These are phyloP conservation scores for Norana najaformis DNA, from an alignment of 2,888 invertebrate genomes.

Conservation along the genomic window DNA sequence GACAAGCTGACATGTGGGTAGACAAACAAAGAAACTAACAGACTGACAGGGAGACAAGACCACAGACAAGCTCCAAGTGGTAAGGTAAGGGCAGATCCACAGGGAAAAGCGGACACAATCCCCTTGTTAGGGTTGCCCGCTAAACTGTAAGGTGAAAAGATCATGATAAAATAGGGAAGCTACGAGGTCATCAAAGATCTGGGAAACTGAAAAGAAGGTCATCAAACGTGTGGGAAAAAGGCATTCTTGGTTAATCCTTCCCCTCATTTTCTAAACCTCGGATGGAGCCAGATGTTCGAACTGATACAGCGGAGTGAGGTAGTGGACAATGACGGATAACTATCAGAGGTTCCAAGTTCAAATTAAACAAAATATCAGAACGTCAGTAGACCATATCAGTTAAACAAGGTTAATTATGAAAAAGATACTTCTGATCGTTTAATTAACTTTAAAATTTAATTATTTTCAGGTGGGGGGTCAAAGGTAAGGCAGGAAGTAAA, in stretches of 20 bases:
- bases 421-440: not conserved
- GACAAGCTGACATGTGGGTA: no score
- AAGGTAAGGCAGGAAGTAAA: not conserved
- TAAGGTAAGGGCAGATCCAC: not conserved
- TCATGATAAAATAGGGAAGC: no score
- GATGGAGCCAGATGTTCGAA: not conserved
- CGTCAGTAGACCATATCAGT: not conserved
- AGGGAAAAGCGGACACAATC: not conserved
- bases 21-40: no score
- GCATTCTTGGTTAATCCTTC: no score
- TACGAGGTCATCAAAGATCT: no score
- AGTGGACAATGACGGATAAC: not conserved
- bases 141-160: not conserved
- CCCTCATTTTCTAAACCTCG: no score
- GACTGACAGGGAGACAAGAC: not conserved
- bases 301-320: not conserved
- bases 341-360: not conserved
- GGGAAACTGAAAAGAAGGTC: no score
- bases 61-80: no score
- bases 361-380: not conserved
- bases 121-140: not conserved
- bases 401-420: not conserved
- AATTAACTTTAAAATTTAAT: not conserved
- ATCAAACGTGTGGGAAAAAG: not conserved
- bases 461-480: not conserved